phyloP scores from a whole-genome alignment of 2,797 vertebrate species.

The Leptoclinus maculatus region DNA sequence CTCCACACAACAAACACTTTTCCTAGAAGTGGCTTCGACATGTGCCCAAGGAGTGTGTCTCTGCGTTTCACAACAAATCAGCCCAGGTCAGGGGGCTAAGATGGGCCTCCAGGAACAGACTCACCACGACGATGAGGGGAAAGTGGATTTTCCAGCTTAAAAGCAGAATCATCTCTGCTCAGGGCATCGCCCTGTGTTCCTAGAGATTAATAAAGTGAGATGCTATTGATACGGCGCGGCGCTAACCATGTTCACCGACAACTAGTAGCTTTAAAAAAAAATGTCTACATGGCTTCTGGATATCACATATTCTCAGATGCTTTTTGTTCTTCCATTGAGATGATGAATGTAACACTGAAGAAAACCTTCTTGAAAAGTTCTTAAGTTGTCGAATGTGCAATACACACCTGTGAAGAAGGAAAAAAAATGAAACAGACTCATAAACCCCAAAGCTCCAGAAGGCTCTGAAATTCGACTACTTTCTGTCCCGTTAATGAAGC shows the following conservation, averaged over 20 bases:
- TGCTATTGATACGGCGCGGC: constrained; percentile 78
- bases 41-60: constrained; percentile 79
- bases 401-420: not conserved
- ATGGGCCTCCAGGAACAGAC: constrained; percentile 81
- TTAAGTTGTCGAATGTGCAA: not conserved
- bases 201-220: constrained; percentile 85
- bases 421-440: constrained; percentile 20
- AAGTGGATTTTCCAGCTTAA: constrained; percentile 84
- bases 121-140: constrained; percentile 65
- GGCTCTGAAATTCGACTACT: constrained; percentile 20
- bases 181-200: constrained; percentile 81
- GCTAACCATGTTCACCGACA: constrained; percentile 62
- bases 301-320: constrained; percentile 4
- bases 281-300: constrained; percentile 37
- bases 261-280: constrained; percentile 31
- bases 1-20: constrained; percentile 77
- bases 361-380: constrained; percentile 10
- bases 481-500: constrained; percentile 64
- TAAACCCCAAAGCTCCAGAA: constrained; percentile 45
- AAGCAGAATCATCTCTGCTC: constrained; percentile 79
- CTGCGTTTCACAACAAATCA: constrained; percentile 78
- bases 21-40: constrained; percentile 79
- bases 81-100: constrained; percentile 82
- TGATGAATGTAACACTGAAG: constrained; percentile 25
- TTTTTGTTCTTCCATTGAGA: constrained; percentile 10